Conservation (phyloP, 1,140 invertebrate species). For the Sycophaga agraensis region DNA sequence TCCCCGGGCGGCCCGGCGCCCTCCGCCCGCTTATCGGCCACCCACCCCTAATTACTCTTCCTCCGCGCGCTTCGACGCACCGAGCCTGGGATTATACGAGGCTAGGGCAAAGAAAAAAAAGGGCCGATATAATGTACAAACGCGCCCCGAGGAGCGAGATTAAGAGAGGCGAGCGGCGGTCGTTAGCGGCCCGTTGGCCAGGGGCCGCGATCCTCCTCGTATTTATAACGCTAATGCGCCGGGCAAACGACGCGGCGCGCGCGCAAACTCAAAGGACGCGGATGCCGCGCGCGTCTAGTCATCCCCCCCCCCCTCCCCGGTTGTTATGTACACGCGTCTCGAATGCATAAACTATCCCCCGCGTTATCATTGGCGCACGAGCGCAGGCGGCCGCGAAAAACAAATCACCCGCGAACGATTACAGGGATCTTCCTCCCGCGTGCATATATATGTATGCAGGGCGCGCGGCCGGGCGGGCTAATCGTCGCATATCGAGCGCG, state of each 20-base stretch:
- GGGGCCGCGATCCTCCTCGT: slow-evolving; percentile 36
- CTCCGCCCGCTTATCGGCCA: too few species aligned
- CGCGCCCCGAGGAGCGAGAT: slow-evolving; percentile 33
- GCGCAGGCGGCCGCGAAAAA: slow-evolving; percentile 37
- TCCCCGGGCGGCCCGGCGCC: too few species aligned
- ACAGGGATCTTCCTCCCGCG: too few species aligned
- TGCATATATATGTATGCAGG: too few species aligned
- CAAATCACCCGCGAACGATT: slow-evolving; percentile 31
- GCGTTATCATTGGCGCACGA: slow-evolving; percentile 40
- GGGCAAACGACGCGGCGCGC: slow-evolving; percentile 19
- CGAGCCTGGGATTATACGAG: too few species aligned
- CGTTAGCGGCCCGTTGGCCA: slow-evolving; percentile 33
- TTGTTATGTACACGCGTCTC: not conserved
- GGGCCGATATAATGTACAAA: slow-evolving; percentile 30
- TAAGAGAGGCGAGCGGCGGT: slow-evolving; percentile 30
- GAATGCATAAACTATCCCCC: slow-evolving; percentile 39
- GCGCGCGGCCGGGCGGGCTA: too few species aligned
- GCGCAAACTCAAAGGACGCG: slow-evolving; percentile 10
- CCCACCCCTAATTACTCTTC: too few species aligned
- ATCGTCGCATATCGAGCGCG: too few species aligned
- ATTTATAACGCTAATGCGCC: slow-evolving; percentile 48
- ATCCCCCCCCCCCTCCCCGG: too few species aligned
- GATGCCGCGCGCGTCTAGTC: not conserved
- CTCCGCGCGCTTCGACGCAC: not conserved
- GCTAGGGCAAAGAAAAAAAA: not conserved